Evolutionary conservation across 2,797 vertebrate species (phyloP).

Genomic region (Antrozous pallidus): DNA sequence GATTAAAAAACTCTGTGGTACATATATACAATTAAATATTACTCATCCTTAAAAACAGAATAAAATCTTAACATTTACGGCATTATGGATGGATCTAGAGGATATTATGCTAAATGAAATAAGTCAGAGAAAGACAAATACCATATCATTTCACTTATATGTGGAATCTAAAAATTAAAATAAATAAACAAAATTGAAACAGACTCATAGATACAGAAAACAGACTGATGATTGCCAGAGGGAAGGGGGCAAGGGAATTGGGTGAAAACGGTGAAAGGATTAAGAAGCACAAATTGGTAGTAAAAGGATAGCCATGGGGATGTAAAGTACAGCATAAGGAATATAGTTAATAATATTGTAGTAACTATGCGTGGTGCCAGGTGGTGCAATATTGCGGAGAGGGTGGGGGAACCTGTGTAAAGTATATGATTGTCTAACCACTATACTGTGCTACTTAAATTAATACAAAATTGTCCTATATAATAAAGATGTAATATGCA

Average conservation of each 20-base stretch:
- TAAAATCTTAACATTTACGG: not conserved
- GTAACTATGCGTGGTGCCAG: not conserved
- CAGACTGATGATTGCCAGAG: not conserved
- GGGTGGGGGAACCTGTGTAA: not conserved
- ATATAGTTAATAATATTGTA: not conserved
- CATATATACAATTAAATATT: not conserved
- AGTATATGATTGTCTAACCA: not conserved
- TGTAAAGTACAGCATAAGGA: not conserved
- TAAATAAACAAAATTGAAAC: not conserved
- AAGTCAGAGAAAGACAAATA: not conserved
- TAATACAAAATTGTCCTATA: not conserved
- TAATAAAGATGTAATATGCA: no score
- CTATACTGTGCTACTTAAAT: not conserved
- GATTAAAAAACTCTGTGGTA: not conserved
- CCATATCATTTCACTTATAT: not conserved
- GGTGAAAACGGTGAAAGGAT: not conserved
- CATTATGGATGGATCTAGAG: not conserved
- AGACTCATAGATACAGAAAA: not conserved
- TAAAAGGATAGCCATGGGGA: not conserved
- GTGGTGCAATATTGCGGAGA: not conserved
- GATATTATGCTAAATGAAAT: not conserved
- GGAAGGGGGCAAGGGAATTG: not conserved
- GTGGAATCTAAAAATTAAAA: not conserved
- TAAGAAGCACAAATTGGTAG: not conserved
- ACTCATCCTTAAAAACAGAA: not conserved